phyloP scores from a whole-genome alignment of 2,888 invertebrate genomes.

The Mesopsocus fuscifrons region DNA sequence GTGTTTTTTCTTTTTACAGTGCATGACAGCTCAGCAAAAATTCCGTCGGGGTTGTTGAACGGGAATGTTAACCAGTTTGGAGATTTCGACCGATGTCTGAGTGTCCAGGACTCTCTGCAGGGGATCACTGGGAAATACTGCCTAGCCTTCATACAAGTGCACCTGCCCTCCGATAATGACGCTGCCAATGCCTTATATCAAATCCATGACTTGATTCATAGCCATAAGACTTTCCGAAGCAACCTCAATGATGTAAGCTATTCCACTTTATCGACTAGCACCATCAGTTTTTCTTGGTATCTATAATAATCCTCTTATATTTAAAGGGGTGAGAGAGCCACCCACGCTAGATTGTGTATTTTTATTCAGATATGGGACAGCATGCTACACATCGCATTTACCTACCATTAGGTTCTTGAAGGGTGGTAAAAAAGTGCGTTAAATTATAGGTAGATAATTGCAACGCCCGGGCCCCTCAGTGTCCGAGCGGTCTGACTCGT shows the following conservation, averaged over 20 bases:
- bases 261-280: no score
- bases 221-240: conserved; percentile 42
- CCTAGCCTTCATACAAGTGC: conserved; percentile 38
- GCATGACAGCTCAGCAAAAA: conserved; percentile 52
- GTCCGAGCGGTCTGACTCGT: no score
- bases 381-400: no score
- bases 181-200: conserved; percentile 20
- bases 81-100: conserved; percentile 47
- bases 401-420: no score
- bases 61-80: conserved; percentile 52
- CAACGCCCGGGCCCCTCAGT: no score
- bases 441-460: no score
- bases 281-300: no score
- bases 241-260: conserved; percentile 47
- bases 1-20: conserved; percentile 31
- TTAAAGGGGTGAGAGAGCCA: no score
- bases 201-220: conserved; percentile 34
- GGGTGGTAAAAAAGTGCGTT: no score
- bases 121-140: conserved; percentile 43
- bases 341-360: no score
- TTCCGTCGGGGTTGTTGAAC: conserved; percentile 43
- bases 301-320: no score
- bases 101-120: conserved; percentile 20
- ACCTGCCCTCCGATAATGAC: conserved; percentile 29
- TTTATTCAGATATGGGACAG: no score